Evolutionary conservation across 2,888 invertebrate species (phyloP).

Genomic region (Geophilus truncorum): DNA sequence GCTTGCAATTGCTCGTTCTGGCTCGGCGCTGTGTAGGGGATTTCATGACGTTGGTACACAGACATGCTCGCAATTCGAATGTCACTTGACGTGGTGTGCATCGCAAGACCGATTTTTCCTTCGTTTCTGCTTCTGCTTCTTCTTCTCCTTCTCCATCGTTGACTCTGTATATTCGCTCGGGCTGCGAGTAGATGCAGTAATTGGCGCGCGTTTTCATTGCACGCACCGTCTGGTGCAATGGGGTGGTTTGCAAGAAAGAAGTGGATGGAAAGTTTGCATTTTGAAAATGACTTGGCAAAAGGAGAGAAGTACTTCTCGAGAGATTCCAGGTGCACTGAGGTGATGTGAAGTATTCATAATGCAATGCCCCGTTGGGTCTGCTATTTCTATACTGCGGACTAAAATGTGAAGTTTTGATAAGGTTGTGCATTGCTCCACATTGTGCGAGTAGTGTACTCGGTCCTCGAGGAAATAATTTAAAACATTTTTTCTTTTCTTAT

Average conservation of each 20-base stretch:
- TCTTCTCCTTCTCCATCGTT: constrained; percentile 14
- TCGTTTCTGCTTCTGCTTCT: constrained; percentile 4
- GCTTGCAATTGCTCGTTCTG: constrained; percentile 24
- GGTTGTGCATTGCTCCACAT: constrained; percentile 12
- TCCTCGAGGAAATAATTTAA: neutral
- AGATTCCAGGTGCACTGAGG: constrained; percentile 27
- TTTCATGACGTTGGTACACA: constrained; percentile 27
- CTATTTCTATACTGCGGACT: constrained; percentile 18
- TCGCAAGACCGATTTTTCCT: constrained; percentile 21
- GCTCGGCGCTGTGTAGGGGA: constrained; percentile 18
- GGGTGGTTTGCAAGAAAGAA: constrained; percentile 17
- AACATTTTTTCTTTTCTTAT: neutral
- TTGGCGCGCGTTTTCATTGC: constrained; percentile 27
- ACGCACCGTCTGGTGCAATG: constrained; percentile 21
- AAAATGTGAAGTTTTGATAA: constrained; percentile 27
- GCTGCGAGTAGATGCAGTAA: constrained; percentile 21
- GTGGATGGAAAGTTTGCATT: constrained; percentile 24
- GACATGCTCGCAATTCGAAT: constrained; percentile 27
- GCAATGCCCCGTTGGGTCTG: constrained; percentile 25
- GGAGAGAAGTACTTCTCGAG: constrained; percentile 25
- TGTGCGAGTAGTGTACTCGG: neutral
- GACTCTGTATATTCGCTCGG: constrained; percentile 18
- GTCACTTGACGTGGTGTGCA: constrained; percentile 23
- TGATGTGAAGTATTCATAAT: constrained; percentile 27
- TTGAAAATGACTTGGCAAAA: constrained; percentile 27